Evolutionary conservation across 2,888 invertebrate genomes (phyloP).

Genomic region (Melinaea menophilus): DNA sequence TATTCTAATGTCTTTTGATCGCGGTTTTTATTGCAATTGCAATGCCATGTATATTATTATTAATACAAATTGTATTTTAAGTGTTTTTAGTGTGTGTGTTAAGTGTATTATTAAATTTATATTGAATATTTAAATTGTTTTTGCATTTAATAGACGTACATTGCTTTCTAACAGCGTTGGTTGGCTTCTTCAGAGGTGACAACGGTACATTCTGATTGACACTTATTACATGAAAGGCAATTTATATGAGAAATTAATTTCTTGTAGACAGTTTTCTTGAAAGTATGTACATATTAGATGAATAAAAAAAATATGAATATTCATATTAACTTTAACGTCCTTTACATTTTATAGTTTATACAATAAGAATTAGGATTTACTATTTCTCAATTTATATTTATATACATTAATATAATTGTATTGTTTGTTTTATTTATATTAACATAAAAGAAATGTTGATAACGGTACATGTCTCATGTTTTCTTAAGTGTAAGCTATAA

Average conservation of each 20-base stretch:
- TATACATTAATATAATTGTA: too few species aligned
- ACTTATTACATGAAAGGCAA: slow-evolving; percentile 1
- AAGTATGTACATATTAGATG: not conserved
- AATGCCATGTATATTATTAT: not conserved
- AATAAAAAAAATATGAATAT: not conserved
- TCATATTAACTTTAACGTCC: not conserved
- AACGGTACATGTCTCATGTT: too few species aligned
- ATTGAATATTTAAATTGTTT: not conserved
- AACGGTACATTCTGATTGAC: slow-evolving; percentile 15
- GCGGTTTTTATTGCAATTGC: slow-evolving; percentile 19
- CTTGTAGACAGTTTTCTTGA: not conserved
- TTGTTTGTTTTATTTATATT: too few species aligned
- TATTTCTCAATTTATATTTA: too few species aligned
- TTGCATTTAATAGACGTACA: not conserved
- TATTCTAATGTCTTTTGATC: slow-evolving; percentile 28
- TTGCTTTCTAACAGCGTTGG: not conserved
- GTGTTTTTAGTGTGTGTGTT: not conserved
- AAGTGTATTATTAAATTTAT: not conserved
- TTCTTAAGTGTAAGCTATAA: not conserved
- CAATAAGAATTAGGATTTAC: not conserved
- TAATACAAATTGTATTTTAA: slow-evolving; percentile 3
- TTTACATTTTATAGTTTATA: not conserved
- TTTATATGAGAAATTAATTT: slow-evolving; percentile 6
- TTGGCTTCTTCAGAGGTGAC: slow-evolving; percentile 5
- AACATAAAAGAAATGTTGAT: too few species aligned